These are phyloP conservation scores for Ooceraea biroi DNA, from an alignment of 1,140 invertebrate species.

Conservation along the genomic window DNA sequence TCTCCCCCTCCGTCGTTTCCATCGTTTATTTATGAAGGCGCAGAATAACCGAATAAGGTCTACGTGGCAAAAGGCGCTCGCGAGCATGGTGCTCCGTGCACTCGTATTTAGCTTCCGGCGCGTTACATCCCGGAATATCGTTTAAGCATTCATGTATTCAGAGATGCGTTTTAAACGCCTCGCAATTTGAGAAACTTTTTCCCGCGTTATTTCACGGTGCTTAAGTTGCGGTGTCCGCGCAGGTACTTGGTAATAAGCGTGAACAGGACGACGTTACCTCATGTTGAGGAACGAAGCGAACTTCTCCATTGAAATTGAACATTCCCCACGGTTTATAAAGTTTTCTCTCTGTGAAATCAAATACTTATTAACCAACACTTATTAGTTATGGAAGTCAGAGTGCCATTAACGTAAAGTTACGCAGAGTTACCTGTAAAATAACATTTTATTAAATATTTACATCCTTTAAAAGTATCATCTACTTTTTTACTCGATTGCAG, in stretches of 20 bases:
- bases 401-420: conserved; percentile 14
- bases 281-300: neutral
- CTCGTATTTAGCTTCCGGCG: conserved; percentile 7
- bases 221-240: neutral
- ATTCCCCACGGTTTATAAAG: conserved; percentile 13
- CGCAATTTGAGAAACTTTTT: conserved; percentile 17
- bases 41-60: conserved; percentile 52
- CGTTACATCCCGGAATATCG: conserved; percentile 7
- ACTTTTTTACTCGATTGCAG: neutral
- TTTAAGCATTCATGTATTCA: conserved; percentile 30
- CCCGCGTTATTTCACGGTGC: conserved; percentile 9
- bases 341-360: conserved; percentile 32
- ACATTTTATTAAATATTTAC: neutral
- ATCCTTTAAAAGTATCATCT: neutral
- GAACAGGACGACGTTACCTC: conserved; percentile 7
- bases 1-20: neutral
- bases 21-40: conserved; percentile 54
- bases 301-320: neutral
- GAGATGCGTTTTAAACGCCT: conserved; percentile 1
- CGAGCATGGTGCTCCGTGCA: neutral
- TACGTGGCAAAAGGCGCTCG: neutral
- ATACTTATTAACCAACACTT: neutral
- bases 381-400: conserved; percentile 14
- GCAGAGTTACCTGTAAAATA: conserved; percentile 6
- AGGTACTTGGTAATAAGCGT: conserved; percentile 3